Evolutionary conservation across 2,113 vertebrate genomes (phyloP).

Genomic region (Calyptommatus sinebrachiatus): DNA sequence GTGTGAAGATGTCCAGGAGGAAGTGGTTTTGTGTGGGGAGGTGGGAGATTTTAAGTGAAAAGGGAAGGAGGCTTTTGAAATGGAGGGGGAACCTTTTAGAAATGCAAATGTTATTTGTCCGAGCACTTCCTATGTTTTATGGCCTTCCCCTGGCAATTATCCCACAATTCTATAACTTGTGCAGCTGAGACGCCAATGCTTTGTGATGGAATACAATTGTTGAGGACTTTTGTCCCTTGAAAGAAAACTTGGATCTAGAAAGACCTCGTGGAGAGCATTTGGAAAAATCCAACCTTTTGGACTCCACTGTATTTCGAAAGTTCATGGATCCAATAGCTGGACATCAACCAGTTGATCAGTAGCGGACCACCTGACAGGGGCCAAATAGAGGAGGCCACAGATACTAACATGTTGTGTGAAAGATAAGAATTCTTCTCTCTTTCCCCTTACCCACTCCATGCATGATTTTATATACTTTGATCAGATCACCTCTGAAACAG

Average conservation of each 20-base stretch:
- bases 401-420: conserved; percentile 9
- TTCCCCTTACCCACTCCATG: too few relatives aligned
- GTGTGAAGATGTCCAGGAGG: conserved; percentile 19
- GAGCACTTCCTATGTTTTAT: conserved; percentile 69
- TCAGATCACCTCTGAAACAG: too few relatives aligned
- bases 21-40: conserved; percentile 30
- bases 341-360: too few relatives aligned
- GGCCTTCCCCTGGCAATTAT: conserved; percentile 60
- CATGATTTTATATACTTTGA: too few relatives aligned
- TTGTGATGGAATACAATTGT: conserved; percentile 55
- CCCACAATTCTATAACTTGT: conserved; percentile 61
- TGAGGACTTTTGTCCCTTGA: conserved; percentile 35
- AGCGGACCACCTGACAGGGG: background rate
- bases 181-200: conserved; percentile 37
- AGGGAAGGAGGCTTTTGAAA: conserved; percentile 28
- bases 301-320: too few relatives aligned
- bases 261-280: background rate
- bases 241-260: background rate
- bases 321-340: too few relatives aligned
- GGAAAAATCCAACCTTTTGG: too few relatives aligned
- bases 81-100: conserved; percentile 54
- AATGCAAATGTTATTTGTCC: conserved; percentile 64
- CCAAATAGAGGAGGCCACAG: conserved; percentile 48
- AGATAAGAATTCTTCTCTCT: too few relatives aligned
- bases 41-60: conserved; percentile 23